phyloP scores from a whole-genome alignment of 2,797 vertebrate species.

The Tympanoctomys barrerae region DNA sequence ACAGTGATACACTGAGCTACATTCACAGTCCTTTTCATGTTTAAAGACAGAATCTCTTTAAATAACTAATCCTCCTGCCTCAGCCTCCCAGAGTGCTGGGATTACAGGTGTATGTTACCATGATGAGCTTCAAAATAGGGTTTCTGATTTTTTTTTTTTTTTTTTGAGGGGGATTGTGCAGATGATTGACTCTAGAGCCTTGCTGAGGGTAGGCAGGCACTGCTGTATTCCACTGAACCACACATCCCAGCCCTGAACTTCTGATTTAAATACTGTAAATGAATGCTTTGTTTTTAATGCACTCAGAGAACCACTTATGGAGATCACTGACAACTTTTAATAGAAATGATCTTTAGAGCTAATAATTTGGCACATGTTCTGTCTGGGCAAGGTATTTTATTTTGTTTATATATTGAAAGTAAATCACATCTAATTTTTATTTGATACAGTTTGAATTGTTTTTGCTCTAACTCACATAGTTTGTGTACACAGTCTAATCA shows the following conservation, averaged over 20 bases:
- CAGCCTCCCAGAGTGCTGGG: background rate
- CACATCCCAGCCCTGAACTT: background rate
- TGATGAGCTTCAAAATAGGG: background rate
- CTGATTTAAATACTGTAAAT: background rate
- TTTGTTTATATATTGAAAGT: background rate
- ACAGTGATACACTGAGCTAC: background rate
- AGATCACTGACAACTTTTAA: background rate
- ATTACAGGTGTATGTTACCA: background rate
- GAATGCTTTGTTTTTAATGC: background rate
- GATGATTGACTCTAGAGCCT: background rate
- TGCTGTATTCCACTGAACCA: background rate
- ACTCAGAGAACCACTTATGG: background rate
- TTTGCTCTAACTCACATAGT: background rate
- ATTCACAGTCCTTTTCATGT: background rate
- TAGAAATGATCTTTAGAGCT: slow-evolving; percentile 8
- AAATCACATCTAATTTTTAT: slow-evolving; percentile 28
- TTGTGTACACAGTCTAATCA: background rate
- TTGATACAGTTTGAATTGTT: background rate
- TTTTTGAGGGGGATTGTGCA: background rate
- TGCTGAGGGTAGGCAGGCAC: background rate
- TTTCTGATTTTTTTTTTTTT: background rate
- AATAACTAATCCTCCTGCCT: background rate
- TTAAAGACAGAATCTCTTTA: background rate
- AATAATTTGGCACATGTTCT: background rate
- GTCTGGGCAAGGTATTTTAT: background rate